Percentiles rank a stretch among this genome's conserved stretches.
phyloP scores from a whole-genome alignment of 2,113 vertebrate genomes.

The Argyrosomus japonicus region DNA sequence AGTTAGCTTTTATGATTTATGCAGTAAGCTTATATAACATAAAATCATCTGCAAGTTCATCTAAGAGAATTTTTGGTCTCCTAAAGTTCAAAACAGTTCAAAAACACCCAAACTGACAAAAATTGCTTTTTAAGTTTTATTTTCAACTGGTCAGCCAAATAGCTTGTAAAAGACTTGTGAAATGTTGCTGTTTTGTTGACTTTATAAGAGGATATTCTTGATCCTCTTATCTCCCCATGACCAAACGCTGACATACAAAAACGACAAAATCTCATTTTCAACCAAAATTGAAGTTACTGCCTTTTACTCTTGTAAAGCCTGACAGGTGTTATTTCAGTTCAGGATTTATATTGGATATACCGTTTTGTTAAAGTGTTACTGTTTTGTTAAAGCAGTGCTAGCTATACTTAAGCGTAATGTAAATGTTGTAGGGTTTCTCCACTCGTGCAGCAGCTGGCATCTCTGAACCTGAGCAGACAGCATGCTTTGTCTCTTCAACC shows the following conservation, averaged over 20 bases:
- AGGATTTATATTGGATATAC: slow-evolving; percentile 1
- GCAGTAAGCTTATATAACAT: not conserved
- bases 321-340: slow-evolving; percentile 37
- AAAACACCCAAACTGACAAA: slow-evolving; percentile 21
- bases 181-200: slow-evolving; percentile 47
- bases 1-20: not conserved
- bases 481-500: slow-evolving; percentile 62
- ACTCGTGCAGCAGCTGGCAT: slow-evolving; percentile 49
- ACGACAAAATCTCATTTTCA: slow-evolving; percentile 46
- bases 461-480: slow-evolving; percentile 54
- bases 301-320: not conserved
- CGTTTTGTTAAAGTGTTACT: not conserved
- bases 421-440: slow-evolving; percentile 29
- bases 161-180: slow-evolving; percentile 37
- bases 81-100: not conserved
- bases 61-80: not conserved
- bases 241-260: slow-evolving; percentile 60
- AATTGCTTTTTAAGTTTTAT: slow-evolving; percentile 3
- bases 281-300: slow-evolving; percentile 41
- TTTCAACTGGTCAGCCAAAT: slow-evolving; percentile 37
- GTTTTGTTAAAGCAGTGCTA: slow-evolving; percentile 23
- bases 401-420: slow-evolving; percentile 39
- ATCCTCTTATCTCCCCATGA: slow-evolving; percentile 62
- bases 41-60: not conserved
- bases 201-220: slow-evolving; percentile 65